Evolutionary conservation across 2,797 vertebrate genomes (phyloP).

Genomic region (Liasis olivaceus): DNA sequence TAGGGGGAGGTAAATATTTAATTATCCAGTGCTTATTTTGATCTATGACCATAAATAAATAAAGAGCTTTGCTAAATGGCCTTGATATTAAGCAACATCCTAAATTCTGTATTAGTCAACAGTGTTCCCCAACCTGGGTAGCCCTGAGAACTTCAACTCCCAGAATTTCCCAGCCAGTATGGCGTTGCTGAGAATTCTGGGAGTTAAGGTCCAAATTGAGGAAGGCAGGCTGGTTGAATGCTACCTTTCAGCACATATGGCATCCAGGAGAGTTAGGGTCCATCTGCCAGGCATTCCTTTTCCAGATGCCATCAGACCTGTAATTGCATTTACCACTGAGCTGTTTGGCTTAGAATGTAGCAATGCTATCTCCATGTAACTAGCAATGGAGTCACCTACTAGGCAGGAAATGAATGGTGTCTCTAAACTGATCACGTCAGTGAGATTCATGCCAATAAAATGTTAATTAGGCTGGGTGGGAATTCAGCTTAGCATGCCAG

Average conservation of each 20-base stretch:
- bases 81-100: not conserved
- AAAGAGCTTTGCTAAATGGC: not conserved
- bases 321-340: not conserved
- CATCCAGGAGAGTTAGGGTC: not conserved
- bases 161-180: not conserved
- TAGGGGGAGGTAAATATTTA: not conserved
- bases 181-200: not conserved
- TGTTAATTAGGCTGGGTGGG: conserved; percentile 42
- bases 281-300: accelerated
- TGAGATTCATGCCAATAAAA: conserved; percentile 43
- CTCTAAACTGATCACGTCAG: conserved; percentile 30
- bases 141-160: not conserved
- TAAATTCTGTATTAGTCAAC: not conserved
- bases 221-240: not conserved
- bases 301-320: accelerated
- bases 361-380: not conserved
- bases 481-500: conserved; percentile 17
- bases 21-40: not conserved
- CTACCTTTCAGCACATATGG: accelerated
- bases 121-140: not conserved
- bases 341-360: conserved; percentile 19
- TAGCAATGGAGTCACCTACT: not conserved
- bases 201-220: not conserved
- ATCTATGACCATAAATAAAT: not conserved
- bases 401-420: conserved; percentile 53